Percentiles rank a stretch among this genome's conserved stretches.
These are phyloP conservation scores for Poeciliopsis turneri DNA, from an alignment of 2,797 vertebrate genomes.

Conservation along the genomic window DNA sequence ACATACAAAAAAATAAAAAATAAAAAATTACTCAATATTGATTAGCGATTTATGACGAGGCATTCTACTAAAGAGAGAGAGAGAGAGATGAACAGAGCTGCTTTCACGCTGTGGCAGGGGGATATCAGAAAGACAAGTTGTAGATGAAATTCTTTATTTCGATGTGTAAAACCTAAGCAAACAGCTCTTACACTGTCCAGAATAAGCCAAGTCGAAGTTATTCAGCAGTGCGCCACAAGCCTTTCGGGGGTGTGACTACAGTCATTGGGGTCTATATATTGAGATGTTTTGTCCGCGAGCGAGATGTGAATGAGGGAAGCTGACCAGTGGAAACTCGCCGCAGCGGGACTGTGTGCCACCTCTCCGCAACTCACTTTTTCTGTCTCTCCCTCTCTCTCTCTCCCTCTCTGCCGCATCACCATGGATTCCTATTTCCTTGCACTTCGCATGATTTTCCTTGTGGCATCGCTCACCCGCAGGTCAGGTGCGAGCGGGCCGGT, in stretches of 20 bases:
- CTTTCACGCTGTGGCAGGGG: too few relatives aligned
- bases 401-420: slow-evolving; percentile 44
- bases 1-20: too few relatives aligned
- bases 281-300: slow-evolving; percentile 65
- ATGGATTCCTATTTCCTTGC: slow-evolving; percentile 81
- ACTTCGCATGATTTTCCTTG: slow-evolving; percentile 79
- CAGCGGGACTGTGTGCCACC: slow-evolving; percentile 45
- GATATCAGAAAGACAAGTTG: neutral
- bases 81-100: neutral
- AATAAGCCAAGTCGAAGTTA: slow-evolving; percentile 49
- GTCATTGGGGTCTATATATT: slow-evolving; percentile 85
- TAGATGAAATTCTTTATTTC: neutral
- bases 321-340: slow-evolving; percentile 54
- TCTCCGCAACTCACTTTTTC: slow-evolving; percentile 16
- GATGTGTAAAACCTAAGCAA: neutral
- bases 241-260: slow-evolving; percentile 80
- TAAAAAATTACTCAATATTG: neutral
- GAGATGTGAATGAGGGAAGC: slow-evolving; percentile 75
- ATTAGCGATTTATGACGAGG: neutral
- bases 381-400: slow-evolving; percentile 1
- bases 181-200: slow-evolving; percentile 13
- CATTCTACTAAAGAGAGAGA: neutral
- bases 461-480: slow-evolving; percentile 75
- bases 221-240: slow-evolving; percentile 63
- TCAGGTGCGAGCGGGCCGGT: slow-evolving; percentile 84